Evolutionary conservation across 2,888 invertebrate species (phyloP), one percentile per base, ranked within the genome.

Genomic region (Gastrophysa polygoni): DNA sequence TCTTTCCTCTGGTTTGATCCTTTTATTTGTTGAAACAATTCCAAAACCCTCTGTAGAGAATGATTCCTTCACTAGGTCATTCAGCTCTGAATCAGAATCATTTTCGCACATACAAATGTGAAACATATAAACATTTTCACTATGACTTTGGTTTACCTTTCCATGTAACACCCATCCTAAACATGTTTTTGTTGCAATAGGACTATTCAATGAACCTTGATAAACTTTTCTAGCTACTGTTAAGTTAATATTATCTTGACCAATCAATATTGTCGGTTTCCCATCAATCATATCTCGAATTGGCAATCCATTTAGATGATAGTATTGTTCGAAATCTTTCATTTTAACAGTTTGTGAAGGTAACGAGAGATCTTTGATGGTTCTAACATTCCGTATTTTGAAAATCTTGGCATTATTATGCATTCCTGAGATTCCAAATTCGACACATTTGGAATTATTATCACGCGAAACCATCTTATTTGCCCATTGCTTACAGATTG

Each of bases 401-500:
- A 18, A 47, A 47, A 47, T 7, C 20, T 47, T 47, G 11, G 20
- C 20, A 47, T 47, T 10, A 32, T 32, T 8, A 32, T 10, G 10
- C 10, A 32, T 8, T 8, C 29, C 29, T 8, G 29, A 32, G 2
- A 32, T 32, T 8, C 10, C 10, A 2, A 32, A 32, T 32, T 32
- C 8, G 10, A 32, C 29, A 5, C 6, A 32, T 32, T 32, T 32
- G 6, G 29, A 32, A 32, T 32, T 10, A 2, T 32, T 10, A 8
- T 32, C 10, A 32, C 10, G 6, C 10, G 10, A 1, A 8, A 32
- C 29, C 6, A 32, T 32, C 5, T 34, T 46, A 51, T 59, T 59
- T 20, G 54, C 54, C 60, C 60, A 60, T 48, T 60, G 60, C 24
- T 46, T 47, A 20, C 56, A 60, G 10, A 56, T 20, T 38, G 55